Base-by-base conservation (phyloP, 2,888 invertebrate species). In the Xestia sexstrigata region DNA sequence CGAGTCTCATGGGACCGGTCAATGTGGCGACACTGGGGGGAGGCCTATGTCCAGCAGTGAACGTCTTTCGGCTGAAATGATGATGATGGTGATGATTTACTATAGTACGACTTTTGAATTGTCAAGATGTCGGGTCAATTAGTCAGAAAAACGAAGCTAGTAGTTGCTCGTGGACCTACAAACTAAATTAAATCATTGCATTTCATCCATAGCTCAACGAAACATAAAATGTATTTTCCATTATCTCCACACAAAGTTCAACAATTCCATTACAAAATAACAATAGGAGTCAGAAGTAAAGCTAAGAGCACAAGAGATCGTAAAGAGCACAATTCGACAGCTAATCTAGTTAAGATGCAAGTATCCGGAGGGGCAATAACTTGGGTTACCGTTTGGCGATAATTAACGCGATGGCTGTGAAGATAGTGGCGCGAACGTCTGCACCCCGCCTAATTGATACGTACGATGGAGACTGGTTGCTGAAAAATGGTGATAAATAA, bases 401-500 rank as follows among this genome's bases (percentile, higher is more conserved):
- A 93, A 93, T 93, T 93, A 93, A 92, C 90, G 88, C 85, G 89
- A 92, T 93, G 91, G 91, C 87, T 82, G 87, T 84, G 86, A 89
- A 78, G 91, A 92, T 91, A 92, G 93, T 91, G 90, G 90, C 88
- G 89, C 82, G 90, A 90, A 89, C 88, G 89, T 88, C 88, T 91
- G 83, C 90, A 85, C 89, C 88, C 87, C 81, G 55, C 79, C 89
- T 93, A 93, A 93, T 93, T 93, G 91, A 93, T 91, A 93, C 89
- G 90, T 92, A 91, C 88, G 90, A 87, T 84, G 89, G 52, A 17
- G 30, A 52, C 73, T 30, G 17, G 17, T 42, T 52, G 52, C 26
- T 35, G 26, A 62, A 69, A 74, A 78, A 68, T 39, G 7, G 3
- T 13, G 15, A 11, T 20, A 26, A 15, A n/a, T 66, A 47, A 30